Percentiles rank a stretch among this genome's conserved stretches.
Conservation (phyloP, 2,888 invertebrate species). For the Drosophila suboccidentalis region DNA sequence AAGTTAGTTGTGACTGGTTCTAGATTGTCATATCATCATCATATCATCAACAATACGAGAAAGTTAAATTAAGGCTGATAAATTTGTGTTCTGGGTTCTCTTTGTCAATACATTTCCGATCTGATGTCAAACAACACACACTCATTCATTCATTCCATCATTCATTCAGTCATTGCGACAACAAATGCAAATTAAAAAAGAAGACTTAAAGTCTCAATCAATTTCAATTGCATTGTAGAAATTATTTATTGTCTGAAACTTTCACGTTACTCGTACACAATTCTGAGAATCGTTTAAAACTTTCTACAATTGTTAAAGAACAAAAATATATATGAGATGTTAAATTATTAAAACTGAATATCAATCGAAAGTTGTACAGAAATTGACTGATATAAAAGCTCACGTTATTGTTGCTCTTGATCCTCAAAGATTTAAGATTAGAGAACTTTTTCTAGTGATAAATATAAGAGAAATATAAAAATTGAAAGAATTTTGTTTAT, state of each 20-base stretch:
- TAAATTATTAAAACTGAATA: background rate
- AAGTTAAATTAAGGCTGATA: slow-evolving; percentile 50
- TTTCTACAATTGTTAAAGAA: slow-evolving; percentile 12
- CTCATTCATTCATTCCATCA: slow-evolving; percentile 5
- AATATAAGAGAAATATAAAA: slow-evolving; percentile 5
- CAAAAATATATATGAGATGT: background rate
- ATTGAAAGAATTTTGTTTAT: slow-evolving; percentile 49
- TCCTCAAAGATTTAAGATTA: no score
- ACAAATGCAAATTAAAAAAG: slow-evolving; percentile 57
- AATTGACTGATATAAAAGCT: background rate
- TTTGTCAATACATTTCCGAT: slow-evolving; percentile 41
- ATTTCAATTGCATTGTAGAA: slow-evolving; percentile 46
- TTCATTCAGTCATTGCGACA: slow-evolving; percentile 5
- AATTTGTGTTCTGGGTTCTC: slow-evolving; percentile 20
- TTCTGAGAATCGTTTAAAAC: slow-evolving; percentile 21
- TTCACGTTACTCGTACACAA: slow-evolving; percentile 37
- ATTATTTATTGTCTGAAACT: slow-evolving; percentile 41
- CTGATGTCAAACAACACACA: slow-evolving; percentile 19
- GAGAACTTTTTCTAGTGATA: no score
- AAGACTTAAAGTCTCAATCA: slow-evolving; percentile 54
- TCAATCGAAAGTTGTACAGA: background rate
- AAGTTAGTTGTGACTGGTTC: slow-evolving; percentile 24
- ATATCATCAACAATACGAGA: slow-evolving; percentile 28
- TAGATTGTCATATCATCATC: slow-evolving; percentile 51
- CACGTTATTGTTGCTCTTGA: background rate